Conservation (phyloP, 1,140 invertebrate genomes). For the Ephestia elutella region DNA sequence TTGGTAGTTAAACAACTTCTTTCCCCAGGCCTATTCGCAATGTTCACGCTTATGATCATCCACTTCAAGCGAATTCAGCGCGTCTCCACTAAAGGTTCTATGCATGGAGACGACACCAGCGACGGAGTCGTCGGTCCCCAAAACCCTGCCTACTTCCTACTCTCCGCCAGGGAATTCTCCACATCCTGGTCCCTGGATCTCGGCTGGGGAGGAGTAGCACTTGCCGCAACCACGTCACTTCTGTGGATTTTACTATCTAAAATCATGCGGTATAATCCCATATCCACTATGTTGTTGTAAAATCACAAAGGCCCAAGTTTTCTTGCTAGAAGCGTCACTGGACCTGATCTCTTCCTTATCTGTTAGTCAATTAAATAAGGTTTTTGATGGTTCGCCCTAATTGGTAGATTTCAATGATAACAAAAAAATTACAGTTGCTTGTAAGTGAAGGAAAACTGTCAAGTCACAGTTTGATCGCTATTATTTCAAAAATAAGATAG, state of each 20-base stretch:
- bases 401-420: background rate
- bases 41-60: conserved; percentile 92
- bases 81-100: conserved; percentile 73
- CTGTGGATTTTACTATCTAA: conserved; percentile 92
- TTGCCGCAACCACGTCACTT: conserved; percentile 84
- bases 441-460: too few relatives aligned
- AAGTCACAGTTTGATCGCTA: too few relatives aligned
- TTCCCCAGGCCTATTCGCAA: conserved; percentile 86
- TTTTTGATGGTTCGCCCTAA: conserved; percentile 11
- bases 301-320: background rate
- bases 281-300: conserved; percentile 82
- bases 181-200: conserved; percentile 88
- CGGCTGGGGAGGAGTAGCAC: conserved; percentile 86
- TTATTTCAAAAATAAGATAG: too few relatives aligned
- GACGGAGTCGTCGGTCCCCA: conserved; percentile 81
- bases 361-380: conserved; percentile 9
- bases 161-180: conserved; percentile 82
- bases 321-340: background rate
- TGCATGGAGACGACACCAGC: conserved; percentile 76
- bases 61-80: conserved; percentile 87
- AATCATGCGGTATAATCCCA: conserved; percentile 91
- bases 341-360: conserved; percentile 4
- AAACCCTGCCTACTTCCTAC: conserved; percentile 47
- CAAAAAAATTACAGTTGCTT: too few relatives aligned
- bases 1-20: conserved; percentile 7